A percentile compares a stretch with the other conserved stretches of the same genome.
These are phyloP conservation scores for Drymonia ruficornis DNA, from an alignment of 2,888 invertebrate genomes.

Conservation along the genomic window DNA sequence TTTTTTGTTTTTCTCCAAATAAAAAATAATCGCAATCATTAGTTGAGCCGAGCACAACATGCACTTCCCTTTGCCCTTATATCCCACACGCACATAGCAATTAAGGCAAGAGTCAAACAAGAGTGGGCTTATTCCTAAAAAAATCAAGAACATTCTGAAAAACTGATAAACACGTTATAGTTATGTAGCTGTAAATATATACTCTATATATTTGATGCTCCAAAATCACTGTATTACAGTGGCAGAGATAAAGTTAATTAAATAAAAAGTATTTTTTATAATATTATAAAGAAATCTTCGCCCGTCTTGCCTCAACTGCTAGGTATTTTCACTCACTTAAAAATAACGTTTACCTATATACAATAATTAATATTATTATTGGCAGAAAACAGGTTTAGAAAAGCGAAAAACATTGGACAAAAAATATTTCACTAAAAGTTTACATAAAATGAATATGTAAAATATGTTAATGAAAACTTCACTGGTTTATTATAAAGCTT, in stretches of 20 bases:
- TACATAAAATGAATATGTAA: conserved; percentile 28
- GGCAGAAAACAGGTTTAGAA: conserved; percentile 17
- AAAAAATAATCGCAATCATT: conserved; percentile 45
- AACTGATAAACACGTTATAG: no score
- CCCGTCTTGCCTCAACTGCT: conserved; percentile 72
- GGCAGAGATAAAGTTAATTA: no score
- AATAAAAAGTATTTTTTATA: no score
- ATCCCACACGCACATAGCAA: conserved; percentile 72
- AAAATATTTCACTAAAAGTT: conserved; percentile 17
- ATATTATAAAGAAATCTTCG: neutral
- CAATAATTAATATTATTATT: conserved; percentile 40
- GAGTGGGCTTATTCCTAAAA: conserved; percentile 6
- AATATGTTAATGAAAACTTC: no score
- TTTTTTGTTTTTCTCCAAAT: conserved; percentile 16
- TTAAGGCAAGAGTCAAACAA: conserved; percentile 66
- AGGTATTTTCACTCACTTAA: conserved; percentile 55
- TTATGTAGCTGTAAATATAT: no score
- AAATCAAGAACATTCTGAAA: neutral
- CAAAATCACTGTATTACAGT: no score
- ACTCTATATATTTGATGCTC: no score
- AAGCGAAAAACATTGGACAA: conserved; percentile 40
- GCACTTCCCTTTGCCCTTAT: conserved; percentile 53
- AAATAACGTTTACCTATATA: conserved; percentile 45
- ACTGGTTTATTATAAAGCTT: conserved; percentile 16
- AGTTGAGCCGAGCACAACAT: conserved; percentile 72